Evolutionary conservation across 2,797 vertebrate genomes (phyloP).

Genomic region (Dicrostonyx torquatus): DNA sequence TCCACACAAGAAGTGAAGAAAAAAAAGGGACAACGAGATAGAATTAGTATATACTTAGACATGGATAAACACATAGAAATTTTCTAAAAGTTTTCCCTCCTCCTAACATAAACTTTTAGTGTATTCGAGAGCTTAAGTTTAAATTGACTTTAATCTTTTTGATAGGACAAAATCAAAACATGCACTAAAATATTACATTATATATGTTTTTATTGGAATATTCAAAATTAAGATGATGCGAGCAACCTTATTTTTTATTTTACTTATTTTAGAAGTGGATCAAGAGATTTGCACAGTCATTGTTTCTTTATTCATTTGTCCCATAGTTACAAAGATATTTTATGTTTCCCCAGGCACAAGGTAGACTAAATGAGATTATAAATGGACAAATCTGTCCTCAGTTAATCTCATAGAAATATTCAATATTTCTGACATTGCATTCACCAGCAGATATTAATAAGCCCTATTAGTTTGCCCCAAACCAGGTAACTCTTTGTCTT

Average conservation of each 20-base stretch:
- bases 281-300: background rate
- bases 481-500: background rate
- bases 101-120: background rate
- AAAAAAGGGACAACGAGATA: background rate
- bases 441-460: background rate
- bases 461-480: background rate
- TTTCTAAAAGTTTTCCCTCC: conserved; percentile 16
- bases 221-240: background rate
- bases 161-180: background rate
- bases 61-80: background rate
- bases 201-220: background rate
- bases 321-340: background rate
- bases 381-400: background rate
- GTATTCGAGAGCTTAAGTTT: background rate
- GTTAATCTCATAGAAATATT: background rate
- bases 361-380: background rate
- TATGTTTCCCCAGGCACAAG: background rate
- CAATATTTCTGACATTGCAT: background rate
- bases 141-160: conserved; percentile 4
- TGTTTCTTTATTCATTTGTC: background rate
- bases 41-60: background rate
- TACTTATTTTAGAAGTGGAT: background rate
- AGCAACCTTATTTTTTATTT: background rate
- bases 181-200: background rate
- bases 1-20: background rate